phyloP scores from a whole-genome alignment of 2,797 vertebrate genomes.

The Sebastes kiyomatsui region DNA sequence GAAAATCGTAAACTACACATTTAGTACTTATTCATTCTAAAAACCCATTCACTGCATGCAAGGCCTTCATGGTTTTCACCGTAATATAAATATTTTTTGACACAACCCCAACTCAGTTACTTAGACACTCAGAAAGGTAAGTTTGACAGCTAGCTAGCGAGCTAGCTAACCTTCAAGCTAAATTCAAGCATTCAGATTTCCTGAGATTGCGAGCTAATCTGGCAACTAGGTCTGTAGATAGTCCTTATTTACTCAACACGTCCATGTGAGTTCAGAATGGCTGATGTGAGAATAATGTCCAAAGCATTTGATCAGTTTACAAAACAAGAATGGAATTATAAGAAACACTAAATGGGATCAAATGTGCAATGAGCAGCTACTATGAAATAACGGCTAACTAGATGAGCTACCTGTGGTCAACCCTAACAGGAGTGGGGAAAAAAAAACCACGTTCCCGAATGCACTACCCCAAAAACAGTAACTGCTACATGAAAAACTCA shows the following conservation, averaged over 20 bases:
- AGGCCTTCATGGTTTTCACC: background rate
- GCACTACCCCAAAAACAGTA: slow-evolving; percentile 23
- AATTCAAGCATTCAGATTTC: slow-evolving; percentile 45
- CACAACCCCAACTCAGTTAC: background rate
- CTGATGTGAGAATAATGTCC: slow-evolving; percentile 59
- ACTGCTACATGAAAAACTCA: slow-evolving; percentile 71
- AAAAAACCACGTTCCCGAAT: slow-evolving; percentile 7
- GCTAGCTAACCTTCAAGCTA: slow-evolving; percentile 13
- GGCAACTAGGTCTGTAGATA: slow-evolving; percentile 1
- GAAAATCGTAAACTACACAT: background rate
- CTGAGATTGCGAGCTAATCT: slow-evolving; percentile 55
- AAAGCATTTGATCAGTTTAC: background rate
- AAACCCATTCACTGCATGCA: background rate
- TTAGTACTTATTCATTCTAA: background rate
- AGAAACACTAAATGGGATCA: background rate
- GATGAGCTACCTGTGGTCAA: slow-evolving; percentile 15
- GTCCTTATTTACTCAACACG: background rate
- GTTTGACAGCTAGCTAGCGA: background rate
- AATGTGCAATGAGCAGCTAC: slow-evolving; percentile 25
- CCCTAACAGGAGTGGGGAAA: background rate
- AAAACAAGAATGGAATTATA: background rate
- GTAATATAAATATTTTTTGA: background rate
- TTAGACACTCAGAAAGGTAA: background rate
- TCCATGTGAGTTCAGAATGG: slow-evolving; percentile 25
- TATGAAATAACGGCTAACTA: background rate